A percentile compares a stretch with the other conserved stretches of the same genome.
Conservation (phyloP, 2,888 invertebrate genomes). For the Cantharis nigra region DNA sequence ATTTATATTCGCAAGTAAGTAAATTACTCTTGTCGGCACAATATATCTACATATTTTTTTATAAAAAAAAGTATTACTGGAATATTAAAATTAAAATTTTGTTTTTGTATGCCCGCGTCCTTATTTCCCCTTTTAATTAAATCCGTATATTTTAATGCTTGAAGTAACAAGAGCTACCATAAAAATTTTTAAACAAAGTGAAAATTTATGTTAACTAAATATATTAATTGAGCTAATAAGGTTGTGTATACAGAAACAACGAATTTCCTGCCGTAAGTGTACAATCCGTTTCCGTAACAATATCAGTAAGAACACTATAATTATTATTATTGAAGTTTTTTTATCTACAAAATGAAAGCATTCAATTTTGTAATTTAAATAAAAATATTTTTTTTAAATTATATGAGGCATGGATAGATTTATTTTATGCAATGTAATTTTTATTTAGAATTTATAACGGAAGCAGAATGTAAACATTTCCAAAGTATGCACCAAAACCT, state of each 20-base stretch:
- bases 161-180: neutral
- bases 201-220: slow-evolving; percentile 15
- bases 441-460: neutral
- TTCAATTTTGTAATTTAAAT: neutral
- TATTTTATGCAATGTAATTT: neutral
- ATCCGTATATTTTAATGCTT: neutral
- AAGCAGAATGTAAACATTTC: neutral
- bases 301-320: neutral
- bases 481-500: neutral
- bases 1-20: neutral
- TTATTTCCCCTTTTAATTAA: neutral
- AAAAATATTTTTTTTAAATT: neutral
- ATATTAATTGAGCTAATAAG: slow-evolving; percentile 17
- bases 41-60: neutral
- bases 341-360: neutral
- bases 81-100: neutral
- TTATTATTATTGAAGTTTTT: neutral
- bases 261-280: slow-evolving; percentile 2
- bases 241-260: slow-evolving; percentile 7
- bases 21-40: neutral
- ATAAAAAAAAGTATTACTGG: neutral
- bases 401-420: neutral
- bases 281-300: neutral
- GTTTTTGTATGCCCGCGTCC: neutral
- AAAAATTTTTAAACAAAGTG: slow-evolving; percentile 9